Evolutionary conservation across 2,797 vertebrate species (phyloP), one percentile per base, ranked within the genome.

Genomic region (Uromys caudimaculatus): DNA sequence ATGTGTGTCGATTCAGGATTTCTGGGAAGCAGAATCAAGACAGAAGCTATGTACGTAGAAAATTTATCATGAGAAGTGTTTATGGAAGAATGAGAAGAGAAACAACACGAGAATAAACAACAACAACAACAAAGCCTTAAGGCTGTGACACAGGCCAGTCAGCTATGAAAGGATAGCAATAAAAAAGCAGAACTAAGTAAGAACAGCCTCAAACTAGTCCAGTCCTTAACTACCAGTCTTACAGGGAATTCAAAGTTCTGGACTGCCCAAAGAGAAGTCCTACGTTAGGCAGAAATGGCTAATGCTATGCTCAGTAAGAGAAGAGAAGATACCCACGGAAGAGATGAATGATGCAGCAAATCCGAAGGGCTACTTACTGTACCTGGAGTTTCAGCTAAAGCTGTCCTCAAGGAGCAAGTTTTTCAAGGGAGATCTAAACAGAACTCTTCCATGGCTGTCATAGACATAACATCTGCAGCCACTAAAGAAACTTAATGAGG

Each of bases 401-500:
- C 19, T 91, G 52, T 93, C 24, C 50, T 90, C 54, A 94, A 93
- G 32, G 71, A 29, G 94, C 3, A 76, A 62, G 47, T 87, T 69
- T 89, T 87, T 91, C 16, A 83, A 92, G 64, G 64, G 2, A 93
- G 3, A 82, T 67, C 12, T 44, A 92, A 93, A 54, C 19, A 96
- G n/a, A 96, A 95, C 38, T 81, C 8, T 38, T 75, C 73, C 12
- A 64, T 21, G 13, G 71, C 29, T 87, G 14, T 75, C 75, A 92
- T 8, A 62, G 41, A 77, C 81, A 84, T 21, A 60, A 95, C 64
- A 94, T 35, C 50, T 85, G 4, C 41, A 95, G 71, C 4, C 85
- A 90, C 88, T 94, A 85, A 90, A 95, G 81, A 94, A 90, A 69
- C 58, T 41, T 90, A 41, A 11, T 56, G n/a, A 56, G 17, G n/a